A percentile compares a stretch with the other conserved stretches of the same genome.
Conservation (phyloP, 2,797 vertebrate genomes). For the Falco berigora region DNA sequence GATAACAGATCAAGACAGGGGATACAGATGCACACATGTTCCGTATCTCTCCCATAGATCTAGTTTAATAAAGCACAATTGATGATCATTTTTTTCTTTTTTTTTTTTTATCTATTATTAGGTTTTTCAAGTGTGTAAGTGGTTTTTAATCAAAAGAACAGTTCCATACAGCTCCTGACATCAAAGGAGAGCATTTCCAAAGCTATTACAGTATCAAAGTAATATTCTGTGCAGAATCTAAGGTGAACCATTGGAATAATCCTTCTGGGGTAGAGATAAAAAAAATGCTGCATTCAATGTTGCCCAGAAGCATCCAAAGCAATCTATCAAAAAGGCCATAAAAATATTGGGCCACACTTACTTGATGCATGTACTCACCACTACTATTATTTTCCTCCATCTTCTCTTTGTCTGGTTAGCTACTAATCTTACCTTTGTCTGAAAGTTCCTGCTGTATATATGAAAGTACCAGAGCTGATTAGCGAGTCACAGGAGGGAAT, state of each 20-base stretch:
- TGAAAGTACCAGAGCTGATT: conserved; percentile 62
- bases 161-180: conserved; percentile 57
- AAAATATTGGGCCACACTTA: conserved; percentile 55
- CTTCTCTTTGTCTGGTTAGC: conserved; percentile 47
- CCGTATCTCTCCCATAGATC: conserved; percentile 30
- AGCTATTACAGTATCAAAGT: conserved; percentile 74
- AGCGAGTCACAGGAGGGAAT: conserved; percentile 61
- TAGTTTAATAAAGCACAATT: conserved; percentile 60
- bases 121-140: conserved; percentile 55
- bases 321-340: conserved; percentile 62
- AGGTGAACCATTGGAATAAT: conserved; percentile 71
- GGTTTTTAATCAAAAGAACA: conserved; percentile 74
- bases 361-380: conserved; percentile 16
- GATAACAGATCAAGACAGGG: conserved; percentile 22
- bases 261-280: conserved; percentile 67
- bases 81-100: background rate
- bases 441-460: conserved; percentile 44
- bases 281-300: conserved; percentile 54
- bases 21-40: background rate
- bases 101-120: conserved; percentile 60
- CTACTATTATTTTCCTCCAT: conserved; percentile 53
- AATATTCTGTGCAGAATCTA: conserved; percentile 68
- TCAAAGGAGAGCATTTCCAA: conserved; percentile 70
- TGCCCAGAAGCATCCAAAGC: conserved; percentile 53
- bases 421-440: conserved; percentile 42